Percentiles rank a stretch among this genome's conserved stretches.
Conservation (phyloP, 2,113 vertebrate genomes). For the Arenaria interpres region DNA sequence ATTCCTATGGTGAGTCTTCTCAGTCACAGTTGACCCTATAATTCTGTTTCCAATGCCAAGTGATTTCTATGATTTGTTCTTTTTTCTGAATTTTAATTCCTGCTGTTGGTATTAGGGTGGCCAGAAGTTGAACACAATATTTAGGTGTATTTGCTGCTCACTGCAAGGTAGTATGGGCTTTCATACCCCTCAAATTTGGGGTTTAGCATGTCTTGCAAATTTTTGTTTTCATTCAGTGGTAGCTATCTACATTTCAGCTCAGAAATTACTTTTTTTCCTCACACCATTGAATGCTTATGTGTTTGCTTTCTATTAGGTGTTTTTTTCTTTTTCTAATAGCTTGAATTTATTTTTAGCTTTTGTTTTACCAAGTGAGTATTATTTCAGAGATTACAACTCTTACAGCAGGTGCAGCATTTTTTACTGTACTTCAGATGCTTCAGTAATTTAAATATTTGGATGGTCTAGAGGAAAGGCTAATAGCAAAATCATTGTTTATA, state of each 20-base stretch:
- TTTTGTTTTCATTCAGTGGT: neutral
- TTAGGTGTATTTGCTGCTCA: neutral
- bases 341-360: slow-evolving; percentile 12
- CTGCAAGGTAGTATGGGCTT: neutral
- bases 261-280: neutral
- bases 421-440: neutral
- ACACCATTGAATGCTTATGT: neutral
- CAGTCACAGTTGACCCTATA: neutral
- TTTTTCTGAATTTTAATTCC: neutral
- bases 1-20: neutral
- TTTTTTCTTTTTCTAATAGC: neutral
- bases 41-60: neutral
- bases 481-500: neutral
- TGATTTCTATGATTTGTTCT: neutral
- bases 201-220: neutral
- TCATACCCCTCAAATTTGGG: neutral
- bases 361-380: neutral
- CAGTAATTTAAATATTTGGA: slow-evolving; percentile 14
- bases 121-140: neutral
- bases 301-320: neutral
- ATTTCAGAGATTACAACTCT: neutral
- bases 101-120: neutral
- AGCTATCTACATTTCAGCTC: neutral
- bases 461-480: neutral
- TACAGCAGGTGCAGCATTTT: neutral